Percentiles rank a stretch among this genome's conserved stretches.
Evolutionary conservation across 2,888 invertebrate genomes (phyloP).

Genomic region (Ametastegia equiseti): DNA sequence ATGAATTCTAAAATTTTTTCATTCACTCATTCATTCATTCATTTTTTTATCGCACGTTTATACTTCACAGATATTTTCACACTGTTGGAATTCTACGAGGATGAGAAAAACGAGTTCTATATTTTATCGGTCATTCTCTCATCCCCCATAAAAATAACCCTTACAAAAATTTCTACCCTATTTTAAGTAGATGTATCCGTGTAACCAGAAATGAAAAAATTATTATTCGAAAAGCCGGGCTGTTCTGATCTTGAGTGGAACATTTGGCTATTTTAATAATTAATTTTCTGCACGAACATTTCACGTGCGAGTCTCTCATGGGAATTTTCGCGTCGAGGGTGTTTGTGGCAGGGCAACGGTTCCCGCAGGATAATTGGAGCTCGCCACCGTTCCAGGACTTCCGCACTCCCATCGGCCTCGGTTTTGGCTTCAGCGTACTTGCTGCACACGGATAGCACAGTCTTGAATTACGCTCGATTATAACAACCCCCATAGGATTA

Average conservation of each 20-base stretch:
- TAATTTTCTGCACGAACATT: constrained; percentile 52
- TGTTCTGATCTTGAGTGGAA: background rate
- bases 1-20: background rate
- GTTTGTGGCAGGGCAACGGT: constrained; percentile 61
- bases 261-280: constrained; percentile 53
- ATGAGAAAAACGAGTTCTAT: too few species aligned
- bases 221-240: background rate
- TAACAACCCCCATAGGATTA: constrained; percentile 61
- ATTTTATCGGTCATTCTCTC: too few species aligned
- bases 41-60: background rate
- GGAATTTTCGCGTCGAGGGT: constrained; percentile 51
- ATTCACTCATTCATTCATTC: background rate
- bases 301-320: constrained; percentile 8
- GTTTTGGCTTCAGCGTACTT: too few species aligned
- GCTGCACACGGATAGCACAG: constrained; percentile 54
- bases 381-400: constrained; percentile 65
- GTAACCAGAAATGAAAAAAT: too few species aligned
- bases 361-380: constrained; percentile 71
- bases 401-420: constrained; percentile 54
- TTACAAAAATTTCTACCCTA: too few species aligned
- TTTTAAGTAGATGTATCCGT: too few species aligned
- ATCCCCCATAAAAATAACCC: too few species aligned
- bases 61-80: background rate
- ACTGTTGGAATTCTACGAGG: too few species aligned
- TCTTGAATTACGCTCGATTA: constrained; percentile 58